Conservation (phyloP, 2,888 invertebrate species). For the Morpho helenor region DNA sequence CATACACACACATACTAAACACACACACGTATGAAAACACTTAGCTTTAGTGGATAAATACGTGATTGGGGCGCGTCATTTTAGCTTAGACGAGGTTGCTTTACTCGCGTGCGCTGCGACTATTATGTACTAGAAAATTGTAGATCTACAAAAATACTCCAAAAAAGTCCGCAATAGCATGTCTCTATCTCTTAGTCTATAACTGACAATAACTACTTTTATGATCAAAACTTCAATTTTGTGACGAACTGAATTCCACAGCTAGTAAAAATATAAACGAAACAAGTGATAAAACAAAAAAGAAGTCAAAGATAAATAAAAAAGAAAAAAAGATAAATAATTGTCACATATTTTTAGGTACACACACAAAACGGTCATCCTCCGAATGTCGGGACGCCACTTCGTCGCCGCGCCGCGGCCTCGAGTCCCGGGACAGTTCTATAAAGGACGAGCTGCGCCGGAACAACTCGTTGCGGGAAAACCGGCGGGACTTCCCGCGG, state of each 20-base stretch:
- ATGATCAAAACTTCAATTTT: too few relatives aligned
- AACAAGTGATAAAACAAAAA: too few relatives aligned
- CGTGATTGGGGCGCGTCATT: too few relatives aligned
- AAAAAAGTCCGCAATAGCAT: not conserved
- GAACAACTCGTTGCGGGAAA: constrained; percentile 65
- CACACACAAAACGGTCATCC: constrained; percentile 72
- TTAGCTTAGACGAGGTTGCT: too few relatives aligned
- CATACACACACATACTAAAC: not conserved
- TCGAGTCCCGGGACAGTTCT: constrained; percentile 55
- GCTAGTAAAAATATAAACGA: too few relatives aligned
- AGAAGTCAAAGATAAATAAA: not conserved
- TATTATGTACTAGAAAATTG: not conserved
- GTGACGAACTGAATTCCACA: too few relatives aligned
- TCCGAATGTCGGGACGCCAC: constrained; percentile 69
- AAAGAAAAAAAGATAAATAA: too few relatives aligned
- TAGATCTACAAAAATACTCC: not conserved
- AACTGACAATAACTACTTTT: not conserved
- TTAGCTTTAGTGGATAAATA: too few relatives aligned
- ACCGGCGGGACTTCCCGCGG: constrained; percentile 46
- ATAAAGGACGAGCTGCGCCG: constrained; percentile 61
- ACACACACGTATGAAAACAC: not conserved
- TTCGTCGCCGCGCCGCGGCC: constrained; percentile 57
- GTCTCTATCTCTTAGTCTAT: not conserved
- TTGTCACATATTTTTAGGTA: constrained; percentile 37
- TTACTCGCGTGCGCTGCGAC: too few relatives aligned